Conservation (phyloP, 23 tunicate genomes). For the Ciona savignyi region DNA sequence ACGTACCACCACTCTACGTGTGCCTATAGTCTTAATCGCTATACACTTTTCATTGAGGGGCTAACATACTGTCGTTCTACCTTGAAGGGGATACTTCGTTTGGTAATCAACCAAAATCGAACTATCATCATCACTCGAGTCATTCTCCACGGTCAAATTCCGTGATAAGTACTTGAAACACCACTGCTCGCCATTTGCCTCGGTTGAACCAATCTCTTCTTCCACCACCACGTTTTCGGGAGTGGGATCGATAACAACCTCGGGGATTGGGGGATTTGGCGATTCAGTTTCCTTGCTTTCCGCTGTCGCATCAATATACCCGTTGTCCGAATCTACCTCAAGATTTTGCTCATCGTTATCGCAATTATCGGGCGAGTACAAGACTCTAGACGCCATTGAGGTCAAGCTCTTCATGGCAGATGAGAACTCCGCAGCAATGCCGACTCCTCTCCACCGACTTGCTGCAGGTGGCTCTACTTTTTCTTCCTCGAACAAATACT, state of each 20-base stretch:
- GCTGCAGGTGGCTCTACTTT: background rate
- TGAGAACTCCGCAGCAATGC: background rate
- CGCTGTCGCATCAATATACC: background rate
- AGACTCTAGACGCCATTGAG: background rate
- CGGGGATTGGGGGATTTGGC: background rate
- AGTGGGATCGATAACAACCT: background rate
- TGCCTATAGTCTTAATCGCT: too few species aligned
- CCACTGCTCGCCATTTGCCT: background rate
- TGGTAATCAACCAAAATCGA: background rate
- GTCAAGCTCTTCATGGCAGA: background rate
- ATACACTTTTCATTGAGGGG: too few species aligned
- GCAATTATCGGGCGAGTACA: background rate
- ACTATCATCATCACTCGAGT: background rate
- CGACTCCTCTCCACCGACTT: background rate
- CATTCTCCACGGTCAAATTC: background rate
- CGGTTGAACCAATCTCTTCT: background rate
- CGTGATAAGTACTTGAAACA: background rate
- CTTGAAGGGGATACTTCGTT: background rate
- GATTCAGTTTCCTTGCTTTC: background rate
- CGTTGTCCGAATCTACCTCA: background rate
- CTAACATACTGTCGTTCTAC: too few species aligned
- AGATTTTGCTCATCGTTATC: background rate
- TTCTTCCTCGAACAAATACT: background rate
- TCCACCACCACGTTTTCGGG: background rate
- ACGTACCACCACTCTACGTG: too few species aligned